A percentile compares a stretch with the other conserved stretches of the same genome.
These are phyloP conservation scores for Choristoneura fumiferana DNA, from an alignment of 1,140 invertebrate species.

Conservation along the genomic window DNA sequence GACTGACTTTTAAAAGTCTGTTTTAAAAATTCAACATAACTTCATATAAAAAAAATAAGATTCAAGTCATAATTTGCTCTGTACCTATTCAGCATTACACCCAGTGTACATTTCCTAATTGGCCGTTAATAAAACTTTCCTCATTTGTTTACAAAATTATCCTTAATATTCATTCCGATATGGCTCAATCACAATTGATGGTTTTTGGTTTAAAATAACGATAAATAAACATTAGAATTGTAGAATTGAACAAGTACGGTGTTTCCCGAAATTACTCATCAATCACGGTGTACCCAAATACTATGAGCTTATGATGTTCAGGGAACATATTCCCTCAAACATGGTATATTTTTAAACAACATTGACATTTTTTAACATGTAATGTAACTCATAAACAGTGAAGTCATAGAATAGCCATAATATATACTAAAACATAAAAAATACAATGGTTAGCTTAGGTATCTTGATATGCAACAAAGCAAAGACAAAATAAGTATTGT, in stretches of 20 bases:
- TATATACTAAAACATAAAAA: not conserved
- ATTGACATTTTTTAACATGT: not conserved
- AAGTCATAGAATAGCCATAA: not conserved
- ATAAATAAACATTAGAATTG: too few relatives aligned
- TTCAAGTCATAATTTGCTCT: too few relatives aligned
- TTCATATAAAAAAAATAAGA: too few relatives aligned
- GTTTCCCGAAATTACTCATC: not conserved
- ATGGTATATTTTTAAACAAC: not conserved
- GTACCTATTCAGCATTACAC: too few relatives aligned
- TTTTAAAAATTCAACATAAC: too few relatives aligned
- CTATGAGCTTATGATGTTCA: not conserved
- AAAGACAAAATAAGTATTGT: not conserved
- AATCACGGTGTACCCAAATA: not conserved
- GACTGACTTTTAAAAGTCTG: too few relatives aligned
- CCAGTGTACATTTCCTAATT: too few relatives aligned
- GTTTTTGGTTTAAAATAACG: not conserved
- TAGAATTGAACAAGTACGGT: not conserved
- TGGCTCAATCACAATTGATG: conserved; percentile 4
- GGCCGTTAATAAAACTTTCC: too few relatives aligned
- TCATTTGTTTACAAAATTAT: conserved; percentile 5
- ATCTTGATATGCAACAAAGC: not conserved
- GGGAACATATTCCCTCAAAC: not conserved
- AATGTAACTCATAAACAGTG: not conserved
- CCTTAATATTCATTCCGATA: conserved; percentile 2
- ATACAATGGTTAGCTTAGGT: too few relatives aligned